Evolutionary conservation across 1,140 invertebrate genomes (phyloP).

Genomic region (Odontomachus brunneus): DNA sequence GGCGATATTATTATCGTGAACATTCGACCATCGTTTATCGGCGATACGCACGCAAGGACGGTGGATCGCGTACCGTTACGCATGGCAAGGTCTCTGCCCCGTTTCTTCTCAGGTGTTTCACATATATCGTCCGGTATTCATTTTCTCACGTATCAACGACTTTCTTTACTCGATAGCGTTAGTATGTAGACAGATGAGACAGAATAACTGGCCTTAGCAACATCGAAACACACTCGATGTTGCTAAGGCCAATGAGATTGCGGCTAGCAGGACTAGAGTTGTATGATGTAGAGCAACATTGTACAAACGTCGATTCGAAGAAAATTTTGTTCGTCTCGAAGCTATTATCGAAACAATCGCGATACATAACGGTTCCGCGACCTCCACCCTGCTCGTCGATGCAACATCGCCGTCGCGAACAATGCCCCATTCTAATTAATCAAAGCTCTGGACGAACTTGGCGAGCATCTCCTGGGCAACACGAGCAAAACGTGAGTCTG

Average conservation of each 20-base stretch:
- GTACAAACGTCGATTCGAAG: background rate
- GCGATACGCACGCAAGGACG: conserved; percentile 63
- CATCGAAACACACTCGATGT: no score
- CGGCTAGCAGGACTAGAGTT: no score
- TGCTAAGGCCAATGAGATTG: no score
- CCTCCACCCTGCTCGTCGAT: conserved; percentile 26
- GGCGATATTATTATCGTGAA: conserved; percentile 67
- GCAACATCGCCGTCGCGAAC: conserved; percentile 26
- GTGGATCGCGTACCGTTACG: conserved; percentile 28
- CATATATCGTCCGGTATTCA: no score
- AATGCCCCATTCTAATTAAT: conserved; percentile 57
- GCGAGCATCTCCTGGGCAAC: conserved; percentile 28
- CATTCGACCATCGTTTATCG: conserved; percentile 44
- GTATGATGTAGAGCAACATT: no score
- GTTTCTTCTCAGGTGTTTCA: no score
- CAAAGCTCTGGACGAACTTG: conserved; percentile 10
- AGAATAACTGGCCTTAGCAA: no score
- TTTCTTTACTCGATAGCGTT: no score
- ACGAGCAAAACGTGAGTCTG: conserved; percentile 12
- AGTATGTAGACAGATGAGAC: no score
- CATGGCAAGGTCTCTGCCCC: no score
- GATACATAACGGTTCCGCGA: conserved; percentile 46
- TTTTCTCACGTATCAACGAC: no score
- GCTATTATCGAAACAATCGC: conserved; percentile 13
- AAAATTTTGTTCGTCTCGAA: background rate